Conservation (phyloP, 2,113 vertebrate species). For the Leucopsar rothschildi region DNA sequence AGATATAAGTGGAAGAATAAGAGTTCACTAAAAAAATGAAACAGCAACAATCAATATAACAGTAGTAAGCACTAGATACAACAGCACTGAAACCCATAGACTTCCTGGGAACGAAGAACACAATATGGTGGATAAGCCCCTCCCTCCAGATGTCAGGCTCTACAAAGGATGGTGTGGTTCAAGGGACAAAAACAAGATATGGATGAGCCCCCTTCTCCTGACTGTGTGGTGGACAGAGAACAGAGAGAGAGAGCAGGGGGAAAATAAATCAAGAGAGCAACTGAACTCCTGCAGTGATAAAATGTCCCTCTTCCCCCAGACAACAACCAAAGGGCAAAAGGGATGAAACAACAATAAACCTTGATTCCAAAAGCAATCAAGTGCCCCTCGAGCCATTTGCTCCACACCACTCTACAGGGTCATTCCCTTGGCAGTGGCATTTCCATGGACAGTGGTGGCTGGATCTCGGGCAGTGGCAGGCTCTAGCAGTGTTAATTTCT, state of each 20-base stretch:
- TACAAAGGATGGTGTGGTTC: neutral
- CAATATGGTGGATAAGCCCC: neutral
- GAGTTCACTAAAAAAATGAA: neutral
- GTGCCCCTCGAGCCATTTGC: rapidly evolving
- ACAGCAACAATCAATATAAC: neutral
- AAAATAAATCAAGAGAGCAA: neutral
- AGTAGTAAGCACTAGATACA: neutral
- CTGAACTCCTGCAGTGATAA: neutral
- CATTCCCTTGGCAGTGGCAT: rapidly evolving
- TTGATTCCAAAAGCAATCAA: neutral
- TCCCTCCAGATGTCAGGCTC: neutral
- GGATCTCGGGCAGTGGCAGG: neutral
- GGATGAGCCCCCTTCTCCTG: neutral
- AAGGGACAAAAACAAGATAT: neutral
- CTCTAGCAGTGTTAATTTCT: neutral
- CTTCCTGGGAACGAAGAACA: neutral
- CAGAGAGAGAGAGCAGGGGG: neutral
- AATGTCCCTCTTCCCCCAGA: neutral
- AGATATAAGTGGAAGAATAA: neutral
- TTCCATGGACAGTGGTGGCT: rapidly evolving
- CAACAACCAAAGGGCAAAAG: neutral
- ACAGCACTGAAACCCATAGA: neutral
- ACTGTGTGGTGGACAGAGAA: neutral
- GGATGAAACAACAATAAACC: no score
- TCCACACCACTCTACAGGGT: rapidly evolving